Evolutionary conservation across 1,140 invertebrate species (phyloP), one percentile per base, ranked within the genome.

Genomic region (Papilio glaucus): DNA sequence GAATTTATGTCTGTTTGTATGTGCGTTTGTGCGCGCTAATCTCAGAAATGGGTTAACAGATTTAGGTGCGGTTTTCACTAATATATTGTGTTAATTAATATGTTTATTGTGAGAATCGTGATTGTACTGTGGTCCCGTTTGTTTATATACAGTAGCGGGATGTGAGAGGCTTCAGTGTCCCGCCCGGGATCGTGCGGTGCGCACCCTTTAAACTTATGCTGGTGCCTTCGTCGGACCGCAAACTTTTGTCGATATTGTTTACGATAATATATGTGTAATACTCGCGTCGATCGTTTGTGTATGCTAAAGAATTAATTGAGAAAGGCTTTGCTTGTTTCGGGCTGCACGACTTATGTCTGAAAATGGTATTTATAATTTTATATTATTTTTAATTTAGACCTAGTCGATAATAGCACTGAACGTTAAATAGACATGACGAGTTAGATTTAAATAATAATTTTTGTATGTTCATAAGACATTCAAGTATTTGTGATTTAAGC

Each of bases 91-190:
- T n/a, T n/a, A n/a, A n/a, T n/a, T n/a, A n/a, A n/a, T 21, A 13
- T 45, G 73, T 70, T 70, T 72, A 53, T 24, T 85, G 77, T 80
- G 60, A 21, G 37, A 41, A 45, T 67, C 57, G 13, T 37, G 24
- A 33, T 60, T 84, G 53, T 84, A 78, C 87, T 89, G 73, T 77
- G 71, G 24, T 71, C 75, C 72, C 41, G 57, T 41, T 80, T 85
- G 85, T 85, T 85, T 90, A 90, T 90, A 90, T 85, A 86, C 82
- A 75, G 80, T 80, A 72, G 75, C 81, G 71, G 69, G 75, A 72
- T 74, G 38, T 61, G 45, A 15, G 69, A 74, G 65, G 79, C 80
- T 79, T 83, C 87, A 90, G 88, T 90, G 61, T 76, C 77, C 74
- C 85, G 82, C 80, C 83, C 73, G 78, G 85, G 80, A 74, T 81